Percentiles rank a stretch among this genome's conserved stretches.
Conservation (phyloP, 2,888 invertebrate species). For the Mystacides longicornis region DNA sequence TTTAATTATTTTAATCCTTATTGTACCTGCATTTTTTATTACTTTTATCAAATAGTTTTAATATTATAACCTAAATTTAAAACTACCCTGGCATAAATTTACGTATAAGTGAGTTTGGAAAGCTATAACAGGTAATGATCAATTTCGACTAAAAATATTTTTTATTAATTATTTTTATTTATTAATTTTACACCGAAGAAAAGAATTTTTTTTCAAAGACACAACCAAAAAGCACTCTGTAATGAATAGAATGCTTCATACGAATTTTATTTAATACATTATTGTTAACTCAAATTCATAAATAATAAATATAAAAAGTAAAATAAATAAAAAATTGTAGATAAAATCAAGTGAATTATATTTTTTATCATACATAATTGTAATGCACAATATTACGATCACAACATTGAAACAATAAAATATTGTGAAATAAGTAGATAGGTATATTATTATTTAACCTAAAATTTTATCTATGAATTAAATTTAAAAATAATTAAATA, state of each 20-base stretch:
- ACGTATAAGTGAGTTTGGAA: conserved; percentile 58
- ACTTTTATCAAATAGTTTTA: conserved; percentile 10
- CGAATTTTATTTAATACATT: neutral
- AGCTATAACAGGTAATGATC: conserved; percentile 1
- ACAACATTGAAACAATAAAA: conserved; percentile 23
- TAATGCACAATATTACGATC: conserved; percentile 22
- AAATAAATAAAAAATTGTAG: neutral
- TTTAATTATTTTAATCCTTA: neutral
- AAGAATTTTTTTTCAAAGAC: neutral
- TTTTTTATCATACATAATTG: neutral
- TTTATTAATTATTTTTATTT: conserved; percentile 17
- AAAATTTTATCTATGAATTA: neutral
- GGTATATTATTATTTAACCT: neutral
- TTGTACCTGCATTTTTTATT: conserved; percentile 4
- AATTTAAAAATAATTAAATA: neutral
- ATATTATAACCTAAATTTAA: conserved; percentile 25
- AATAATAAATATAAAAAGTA: neutral
- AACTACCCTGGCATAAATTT: conserved; percentile 82
- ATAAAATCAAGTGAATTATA: neutral
- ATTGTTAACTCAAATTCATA: neutral
- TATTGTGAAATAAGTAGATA: neutral
- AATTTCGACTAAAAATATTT: conserved; percentile 10
- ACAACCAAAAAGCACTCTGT: neutral
- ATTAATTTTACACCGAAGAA: conserved; percentile 7
- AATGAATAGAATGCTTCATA: no score